Evolutionary conservation across 2,888 invertebrate species (phyloP), one percentile per base, ranked within the genome.

Genomic region (Cybosia mesomella): DNA sequence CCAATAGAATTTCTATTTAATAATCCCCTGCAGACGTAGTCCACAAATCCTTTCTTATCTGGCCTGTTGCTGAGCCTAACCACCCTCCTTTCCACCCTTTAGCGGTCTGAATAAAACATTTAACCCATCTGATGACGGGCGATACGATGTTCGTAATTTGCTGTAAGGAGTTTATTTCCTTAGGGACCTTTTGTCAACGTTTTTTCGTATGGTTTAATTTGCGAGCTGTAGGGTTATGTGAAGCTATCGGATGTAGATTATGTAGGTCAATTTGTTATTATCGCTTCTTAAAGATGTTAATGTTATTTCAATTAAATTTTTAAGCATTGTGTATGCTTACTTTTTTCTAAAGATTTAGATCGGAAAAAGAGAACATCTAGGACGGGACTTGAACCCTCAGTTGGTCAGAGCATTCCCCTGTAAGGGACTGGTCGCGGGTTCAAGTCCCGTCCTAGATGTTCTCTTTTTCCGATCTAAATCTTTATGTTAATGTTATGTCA

Each of bases 61-160:
- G 53, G 67, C 67, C 66, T 63, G 60, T 70, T 65, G 49, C 64
- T 71, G 22, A 21, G 32, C 21, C 22, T 24, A 18, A 28, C 43
- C 57, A 59, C 22, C 54, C 60, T 57, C 34, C 53, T 8, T 18
- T 18, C 28, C 53, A 39, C 73, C 55, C 60, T 79, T 74, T 71
- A 72, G 68, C 59, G 66, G 64, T 7, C 61, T 81, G 82, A 80
- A 81, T 80, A 81, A 80, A 77, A 80, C 77, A 81, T 81, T 79
- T 73, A 73, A 64, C 57, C 65, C 39, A 64, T 39, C 67, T 69
- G 81, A 72, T 76, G 77, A 73, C 68, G 22, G 57, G 65, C 59
- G 72, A 71, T 73, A 71, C 72, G 67, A 69, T 68, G 68, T 71
- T 61, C 66, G 53, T 66, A 71, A 79, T 81, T 81, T 76, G 75